Evolutionary conservation across 1,140 invertebrate genomes (phyloP).

Genomic region (Armadillidium nasatum): DNA sequence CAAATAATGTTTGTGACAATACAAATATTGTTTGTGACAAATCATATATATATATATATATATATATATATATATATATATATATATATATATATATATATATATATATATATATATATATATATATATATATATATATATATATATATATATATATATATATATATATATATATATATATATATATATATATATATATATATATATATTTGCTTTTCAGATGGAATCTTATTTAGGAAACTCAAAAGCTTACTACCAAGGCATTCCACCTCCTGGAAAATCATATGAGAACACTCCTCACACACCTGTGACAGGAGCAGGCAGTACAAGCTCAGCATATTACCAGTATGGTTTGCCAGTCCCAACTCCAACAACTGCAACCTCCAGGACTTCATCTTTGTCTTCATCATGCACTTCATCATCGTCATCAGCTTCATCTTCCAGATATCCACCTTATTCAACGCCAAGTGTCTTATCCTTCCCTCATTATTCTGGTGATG

Average conservation of each 20-base stretch:
- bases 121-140: too few species aligned
- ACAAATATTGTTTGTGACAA: too few species aligned
- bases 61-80: too few species aligned
- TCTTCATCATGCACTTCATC: not conserved
- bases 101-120: too few species aligned
- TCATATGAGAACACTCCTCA: not conserved
- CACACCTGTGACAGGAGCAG: not conserved
- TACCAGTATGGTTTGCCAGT: not conserved
- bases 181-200: not conserved
- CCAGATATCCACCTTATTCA: not conserved
- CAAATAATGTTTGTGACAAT: too few species aligned
- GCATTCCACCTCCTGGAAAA: not conserved
- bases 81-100: too few species aligned
- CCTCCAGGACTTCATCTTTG: not conserved
- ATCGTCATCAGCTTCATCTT: not conserved
- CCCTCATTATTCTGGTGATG: not conserved
- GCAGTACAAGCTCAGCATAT: not conserved
- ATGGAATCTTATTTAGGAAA: not conserved
- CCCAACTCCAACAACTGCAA: not conserved
- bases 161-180: constrained; percentile 4
- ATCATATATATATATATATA: too few species aligned
- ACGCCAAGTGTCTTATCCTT: not conserved
- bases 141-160: not conserved
- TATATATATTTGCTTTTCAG: not conserved
- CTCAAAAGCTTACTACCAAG: not conserved